Base-by-base conservation (phyloP, 2,113 vertebrate genomes). In the Pachycephala philippinensis region DNA sequence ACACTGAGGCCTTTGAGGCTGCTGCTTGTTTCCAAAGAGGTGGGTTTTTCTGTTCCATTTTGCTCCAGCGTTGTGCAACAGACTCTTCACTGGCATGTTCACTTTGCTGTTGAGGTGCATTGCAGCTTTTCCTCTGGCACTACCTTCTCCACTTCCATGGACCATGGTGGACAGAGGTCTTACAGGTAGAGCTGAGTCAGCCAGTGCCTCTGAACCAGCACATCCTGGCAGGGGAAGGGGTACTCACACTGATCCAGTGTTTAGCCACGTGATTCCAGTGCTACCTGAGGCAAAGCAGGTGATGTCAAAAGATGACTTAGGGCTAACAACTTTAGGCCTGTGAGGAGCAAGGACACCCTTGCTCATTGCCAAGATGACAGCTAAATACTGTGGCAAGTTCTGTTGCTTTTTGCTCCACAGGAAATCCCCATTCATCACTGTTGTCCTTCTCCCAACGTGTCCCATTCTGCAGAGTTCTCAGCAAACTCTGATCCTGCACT, bases 31-130 rank as follows among this genome's bases (percentile, higher is more conserved):
- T 93, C 83, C 40, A 37, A 83, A 79, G 70, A 89, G 90, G 56
- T 86, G 71, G 75, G 59, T 91, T 95, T 91, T 95, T 96, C 86
- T 83, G 24, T 40, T 92, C 86, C 39, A 11, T 80, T 96, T 81
- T 81, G 18, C 54, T 83, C 74, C 71, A 60, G 65, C 21, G 4
- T 28, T 90, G 71, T 92, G 92, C 84, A 93, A 85, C 11, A 8
- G 28, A 16, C 10, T 47, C 35, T 31, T 66, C 44, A 33, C 42
- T 42, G 54, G 53, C 37, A 19, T 54, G 63, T 91, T 93, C 77
- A 11, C 30, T 88, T 64, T 42, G 74, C 45, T 70, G 5, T 54
- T 4, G 1, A 47, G 59, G 26, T 19, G 17, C 24, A 33, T 40
- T 54, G 30, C 5, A 69, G 31, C 54, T 91, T 93, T 59, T 77